Conservation (phyloP, 2,113 vertebrate genomes). For the Potamarius usumacintae region DNA sequence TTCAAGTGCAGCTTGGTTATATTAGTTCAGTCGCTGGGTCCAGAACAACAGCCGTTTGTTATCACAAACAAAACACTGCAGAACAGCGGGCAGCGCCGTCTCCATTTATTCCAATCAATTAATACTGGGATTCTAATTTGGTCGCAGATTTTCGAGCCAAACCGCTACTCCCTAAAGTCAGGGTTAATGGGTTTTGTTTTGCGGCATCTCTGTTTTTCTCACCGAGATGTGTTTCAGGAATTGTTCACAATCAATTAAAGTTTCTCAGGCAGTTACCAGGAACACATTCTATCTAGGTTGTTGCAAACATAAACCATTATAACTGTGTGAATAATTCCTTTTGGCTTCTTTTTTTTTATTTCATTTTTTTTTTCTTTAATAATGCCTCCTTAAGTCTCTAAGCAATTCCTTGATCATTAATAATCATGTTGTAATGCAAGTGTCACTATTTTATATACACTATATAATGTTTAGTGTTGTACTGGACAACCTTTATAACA, state of each 20-base stretch:
- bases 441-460: neutral
- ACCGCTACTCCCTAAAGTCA: constrained; percentile 11
- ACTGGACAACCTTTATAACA: neutral
- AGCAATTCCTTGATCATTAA: neutral
- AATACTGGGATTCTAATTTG: constrained; percentile 41
- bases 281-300: neutral
- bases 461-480: neutral
- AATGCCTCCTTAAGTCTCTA: neutral
- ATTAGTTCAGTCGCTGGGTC: constrained; percentile 36
- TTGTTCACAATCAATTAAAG: neutral
- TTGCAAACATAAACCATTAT: neutral
- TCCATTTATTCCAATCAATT: constrained; percentile 49
- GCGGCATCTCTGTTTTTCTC: constrained; percentile 8
- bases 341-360: too few species aligned
- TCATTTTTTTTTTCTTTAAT: neutral
- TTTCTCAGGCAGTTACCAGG: neutral
- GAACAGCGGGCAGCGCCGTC: constrained; percentile 10
- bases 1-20: constrained; percentile 28
- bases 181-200: neutral
- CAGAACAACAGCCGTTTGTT: constrained; percentile 30
- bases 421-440: neutral
- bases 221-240: constrained; percentile 5
- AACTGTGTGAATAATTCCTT: neutral
- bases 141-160: constrained; percentile 24
- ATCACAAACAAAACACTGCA: constrained; percentile 39